Conservation (phyloP, 2,888 invertebrate genomes). For the Hylaea fasciaria region DNA sequence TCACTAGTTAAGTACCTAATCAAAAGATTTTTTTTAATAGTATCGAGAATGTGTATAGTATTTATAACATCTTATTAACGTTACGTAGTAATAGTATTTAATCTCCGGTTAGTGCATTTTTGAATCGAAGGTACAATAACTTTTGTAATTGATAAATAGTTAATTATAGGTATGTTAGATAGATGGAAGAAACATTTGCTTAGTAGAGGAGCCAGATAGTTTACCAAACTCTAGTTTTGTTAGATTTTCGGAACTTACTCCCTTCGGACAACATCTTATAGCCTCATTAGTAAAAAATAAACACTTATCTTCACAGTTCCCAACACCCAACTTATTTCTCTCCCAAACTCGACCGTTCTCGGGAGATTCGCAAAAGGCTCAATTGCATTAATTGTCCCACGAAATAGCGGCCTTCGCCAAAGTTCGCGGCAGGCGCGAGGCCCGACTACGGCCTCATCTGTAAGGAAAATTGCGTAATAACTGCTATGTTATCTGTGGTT, state of each 20-base stretch:
- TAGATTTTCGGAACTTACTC: not conserved
- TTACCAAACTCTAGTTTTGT: too few relatives aligned
- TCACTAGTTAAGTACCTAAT: too few relatives aligned
- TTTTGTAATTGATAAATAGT: too few relatives aligned
- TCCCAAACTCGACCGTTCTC: conserved; percentile 9
- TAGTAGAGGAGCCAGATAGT: too few relatives aligned
- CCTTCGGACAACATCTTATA: conserved; percentile 3
- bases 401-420: conserved; percentile 63
- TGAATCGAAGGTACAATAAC: too few relatives aligned
- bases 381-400: conserved; percentile 65
- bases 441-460: conserved; percentile 30
- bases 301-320: conserved; percentile 11
- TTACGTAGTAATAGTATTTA: too few relatives aligned
- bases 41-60: too few relatives aligned
- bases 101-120: too few relatives aligned
- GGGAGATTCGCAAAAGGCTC: conserved; percentile 50
- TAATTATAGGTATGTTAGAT: too few relatives aligned
- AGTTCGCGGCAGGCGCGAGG: conserved; percentile 49
- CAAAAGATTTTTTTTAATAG: too few relatives aligned
- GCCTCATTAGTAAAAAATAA: conserved; percentile 6
- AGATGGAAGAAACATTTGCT: too few relatives aligned
- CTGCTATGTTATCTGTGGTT: conserved; percentile 29
- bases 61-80: too few relatives aligned
- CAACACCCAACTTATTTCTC: conserved; percentile 19
- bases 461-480: not conserved